A percentile compares a stretch with the other conserved stretches of the same genome.
phyloP scores from a whole-genome alignment of 1,140 invertebrate genomes.

The Carposina sasakii region DNA sequence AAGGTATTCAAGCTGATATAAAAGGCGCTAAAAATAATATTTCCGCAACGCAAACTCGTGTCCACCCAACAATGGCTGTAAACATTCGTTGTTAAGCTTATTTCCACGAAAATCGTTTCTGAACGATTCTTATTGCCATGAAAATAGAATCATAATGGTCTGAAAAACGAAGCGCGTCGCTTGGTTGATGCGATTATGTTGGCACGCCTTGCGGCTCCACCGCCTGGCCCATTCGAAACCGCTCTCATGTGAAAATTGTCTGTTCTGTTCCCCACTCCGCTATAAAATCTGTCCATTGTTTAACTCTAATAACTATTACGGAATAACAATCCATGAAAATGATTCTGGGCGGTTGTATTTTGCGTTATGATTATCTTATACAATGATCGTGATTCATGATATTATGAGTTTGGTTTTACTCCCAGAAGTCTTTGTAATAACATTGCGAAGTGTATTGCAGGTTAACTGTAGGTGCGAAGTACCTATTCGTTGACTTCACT shows the following conservation, averaged over 20 bases:
- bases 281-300: constrained; percentile 64
- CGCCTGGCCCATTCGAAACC: constrained; percentile 45
- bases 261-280: constrained; percentile 59
- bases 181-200: constrained; percentile 58
- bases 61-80: constrained; percentile 17
- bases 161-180: constrained; percentile 34
- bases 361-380: no score
- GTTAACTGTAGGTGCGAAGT: no score
- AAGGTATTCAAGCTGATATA: no score
- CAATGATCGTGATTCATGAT: no score
- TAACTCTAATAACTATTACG: constrained; percentile 67
- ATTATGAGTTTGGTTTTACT: no score
- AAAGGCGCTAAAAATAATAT: no score
- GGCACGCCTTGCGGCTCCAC: constrained; percentile 53
- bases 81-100: constrained; percentile 43
- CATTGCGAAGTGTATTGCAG: no score
- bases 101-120: constrained; percentile 45
- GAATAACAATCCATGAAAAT: constrained; percentile 63
- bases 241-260: constrained; percentile 65
- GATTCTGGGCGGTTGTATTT: no score
- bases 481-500: no score
- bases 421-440: no score
- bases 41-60: no score
- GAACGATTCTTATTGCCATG: constrained; percentile 37
- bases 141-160: constrained; percentile 65